Base-by-base conservation (phyloP, 2,113 vertebrate species). In the Piliocolobus tephrosceles region DNA sequence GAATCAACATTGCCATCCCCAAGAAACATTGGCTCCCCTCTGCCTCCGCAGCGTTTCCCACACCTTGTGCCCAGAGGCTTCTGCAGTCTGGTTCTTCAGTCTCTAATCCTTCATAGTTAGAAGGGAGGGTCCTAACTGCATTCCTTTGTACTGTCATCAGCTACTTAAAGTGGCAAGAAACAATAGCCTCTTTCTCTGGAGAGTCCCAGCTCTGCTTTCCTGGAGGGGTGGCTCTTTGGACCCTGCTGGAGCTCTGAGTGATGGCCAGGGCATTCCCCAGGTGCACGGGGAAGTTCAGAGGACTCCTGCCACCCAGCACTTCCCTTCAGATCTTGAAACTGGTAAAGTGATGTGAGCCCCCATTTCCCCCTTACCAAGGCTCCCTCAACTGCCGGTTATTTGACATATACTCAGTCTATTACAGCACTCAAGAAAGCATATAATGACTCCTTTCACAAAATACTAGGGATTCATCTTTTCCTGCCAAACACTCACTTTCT, bases 181-280 rank as follows among this genome's bases (percentile, higher is more conserved):
- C 95, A 97, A 97, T 97, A 82, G 94, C 40, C 32, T 94, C 97
- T 96, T 97, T 98, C 94, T 98, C 91, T 35, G 30, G 30, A 90
- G 55, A 87, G 55, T 27, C 32, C 8, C 81, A 13, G 50, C 83
- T 91, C 70, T 83, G 50, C 64, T 66, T 95, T 90, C 88, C 96
- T 94, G 90, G 92, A 93, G 96, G 88, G 66, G 93, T 96, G 85
- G 61, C 79, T 97, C 52, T 82, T 72, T 86, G 87, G 68, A 95
- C 83, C 78, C 90, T 70, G 61, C 55, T 16, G 89, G 82, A 20
- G 57, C 75, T 95, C 88, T 83, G 91, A 97, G 79, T 93, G 98
- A 97, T 91, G 96, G 75, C 35, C 81, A 43, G 57, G 32, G 58
- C 58, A 68, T 70, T 30, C 76, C 5, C 78, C 76, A 76, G 94